Evolutionary conservation across 2,888 invertebrate genomes (phyloP).

Genomic region (Polyploca ridens): DNA sequence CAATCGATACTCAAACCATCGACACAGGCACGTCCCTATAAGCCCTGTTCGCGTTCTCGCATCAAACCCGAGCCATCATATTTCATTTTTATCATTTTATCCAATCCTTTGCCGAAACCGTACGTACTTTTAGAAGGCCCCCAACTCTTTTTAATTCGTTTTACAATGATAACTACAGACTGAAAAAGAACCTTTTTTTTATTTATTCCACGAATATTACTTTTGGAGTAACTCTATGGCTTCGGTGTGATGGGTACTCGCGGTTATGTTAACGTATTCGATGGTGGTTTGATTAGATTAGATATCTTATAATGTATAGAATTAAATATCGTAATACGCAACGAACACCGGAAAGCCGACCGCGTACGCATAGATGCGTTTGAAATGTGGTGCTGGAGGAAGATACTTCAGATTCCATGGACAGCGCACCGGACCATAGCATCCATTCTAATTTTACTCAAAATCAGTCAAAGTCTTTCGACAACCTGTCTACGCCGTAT

Average conservation of each 20-base stretch:
- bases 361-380: no score
- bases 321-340: no score
- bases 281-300: constrained; percentile 16
- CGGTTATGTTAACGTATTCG: constrained; percentile 29
- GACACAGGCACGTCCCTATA: constrained; percentile 34
- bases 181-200: constrained; percentile 53
- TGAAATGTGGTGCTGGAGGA: no score
- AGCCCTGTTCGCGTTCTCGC: constrained; percentile 44
- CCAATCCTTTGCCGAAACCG: constrained; percentile 82
- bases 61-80: constrained; percentile 61
- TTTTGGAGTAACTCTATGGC: constrained; percentile 57
- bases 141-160: constrained; percentile 78
- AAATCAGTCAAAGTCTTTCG: no score
- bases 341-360: no score
- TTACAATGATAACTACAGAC: constrained; percentile 72
- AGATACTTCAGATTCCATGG: no score
- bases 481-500: no score
- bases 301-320: no score
- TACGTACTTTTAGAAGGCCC: constrained; percentile 53
- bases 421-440: no score
- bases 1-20: not conserved
- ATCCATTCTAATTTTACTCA: no score
- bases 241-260: constrained; percentile 42
- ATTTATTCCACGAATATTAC: constrained; percentile 67
- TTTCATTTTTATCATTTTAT: constrained; percentile 79